These are phyloP conservation scores for Drosophila crucigera DNA, from an alignment of 2,888 invertebrate genomes.

Conservation along the genomic window DNA sequence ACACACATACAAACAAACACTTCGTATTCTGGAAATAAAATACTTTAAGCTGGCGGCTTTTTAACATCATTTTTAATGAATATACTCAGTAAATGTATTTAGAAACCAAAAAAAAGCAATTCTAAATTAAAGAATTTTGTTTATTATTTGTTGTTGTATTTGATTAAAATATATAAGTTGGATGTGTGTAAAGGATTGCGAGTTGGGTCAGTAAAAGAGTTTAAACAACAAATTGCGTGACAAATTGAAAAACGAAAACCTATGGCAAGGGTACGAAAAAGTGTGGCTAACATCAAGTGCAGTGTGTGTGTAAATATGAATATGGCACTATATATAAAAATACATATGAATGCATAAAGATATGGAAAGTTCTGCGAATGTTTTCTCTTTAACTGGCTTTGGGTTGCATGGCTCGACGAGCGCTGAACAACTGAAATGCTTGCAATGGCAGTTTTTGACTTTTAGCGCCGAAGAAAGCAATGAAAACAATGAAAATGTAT, in stretches of 20 bases:
- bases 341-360: conserved; percentile 9
- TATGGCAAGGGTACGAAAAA: conserved; percentile 5
- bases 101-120: background rate
- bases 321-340: background rate
- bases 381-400: conserved; percentile 50
- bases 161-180: background rate
- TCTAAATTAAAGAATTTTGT: background rate
- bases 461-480: conserved; percentile 34
- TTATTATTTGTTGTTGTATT: background rate
- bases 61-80: background rate
- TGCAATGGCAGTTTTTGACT: conserved; percentile 57
- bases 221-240: background rate
- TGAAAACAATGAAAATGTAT: conserved; percentile 32
- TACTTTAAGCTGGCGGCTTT: background rate
- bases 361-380: conserved; percentile 55
- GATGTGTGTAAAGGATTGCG: background rate
- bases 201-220: background rate
- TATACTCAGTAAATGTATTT: background rate
- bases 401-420: conserved; percentile 49
- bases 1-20: background rate
- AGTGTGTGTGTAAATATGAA: conserved; percentile 18
- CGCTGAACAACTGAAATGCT: conserved; percentile 46
- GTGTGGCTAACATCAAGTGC: conserved; percentile 27
- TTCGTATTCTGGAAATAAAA: background rate
- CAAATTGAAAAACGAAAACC: background rate